Conservation (phyloP, 2,113 vertebrate genomes). For the Campylorhamphus procurvoides region DNA sequence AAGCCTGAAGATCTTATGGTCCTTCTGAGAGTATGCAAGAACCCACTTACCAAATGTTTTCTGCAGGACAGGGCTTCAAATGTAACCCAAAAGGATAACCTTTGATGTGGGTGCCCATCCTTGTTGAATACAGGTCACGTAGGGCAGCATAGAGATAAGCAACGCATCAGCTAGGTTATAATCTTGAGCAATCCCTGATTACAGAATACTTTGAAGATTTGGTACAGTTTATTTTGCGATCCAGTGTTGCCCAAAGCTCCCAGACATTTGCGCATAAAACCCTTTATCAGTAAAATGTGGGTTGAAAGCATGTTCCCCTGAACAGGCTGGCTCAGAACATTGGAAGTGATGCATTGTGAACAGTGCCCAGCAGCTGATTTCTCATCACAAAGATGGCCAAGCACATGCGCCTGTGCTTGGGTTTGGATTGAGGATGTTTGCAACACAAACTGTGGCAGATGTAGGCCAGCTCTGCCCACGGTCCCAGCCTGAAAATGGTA, state of each 20-base stretch:
- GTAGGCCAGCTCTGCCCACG: not conserved
- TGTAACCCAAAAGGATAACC: not conserved
- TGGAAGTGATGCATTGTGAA: not conserved
- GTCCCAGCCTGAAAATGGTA: not conserved
- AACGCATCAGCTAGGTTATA: not conserved
- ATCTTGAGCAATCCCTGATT: not conserved
- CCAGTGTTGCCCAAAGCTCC: not conserved
- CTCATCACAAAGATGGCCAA: not conserved
- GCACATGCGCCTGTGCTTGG: not conserved
- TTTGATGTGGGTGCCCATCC: not conserved
- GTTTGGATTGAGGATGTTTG: not conserved
- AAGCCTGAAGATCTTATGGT: not conserved
- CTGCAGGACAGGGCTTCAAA: not conserved
- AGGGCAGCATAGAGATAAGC: not conserved
- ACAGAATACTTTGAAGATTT: not conserved
- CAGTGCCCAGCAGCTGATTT: not conserved
- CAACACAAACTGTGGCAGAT: not conserved
- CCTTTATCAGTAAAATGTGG: not conserved
- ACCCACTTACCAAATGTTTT: not conserved
- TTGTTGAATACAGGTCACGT: not conserved
- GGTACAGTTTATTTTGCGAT: not conserved
- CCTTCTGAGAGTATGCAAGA: accelerated
- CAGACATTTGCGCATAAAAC: not conserved
- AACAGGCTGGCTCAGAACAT: not conserved
- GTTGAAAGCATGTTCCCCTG: not conserved